A percentile compares a stretch with the other conserved stretches of the same genome.
Evolutionary conservation across 2,113 vertebrate species (phyloP).

Genomic region (Chaetorhynchus papuensis): DNA sequence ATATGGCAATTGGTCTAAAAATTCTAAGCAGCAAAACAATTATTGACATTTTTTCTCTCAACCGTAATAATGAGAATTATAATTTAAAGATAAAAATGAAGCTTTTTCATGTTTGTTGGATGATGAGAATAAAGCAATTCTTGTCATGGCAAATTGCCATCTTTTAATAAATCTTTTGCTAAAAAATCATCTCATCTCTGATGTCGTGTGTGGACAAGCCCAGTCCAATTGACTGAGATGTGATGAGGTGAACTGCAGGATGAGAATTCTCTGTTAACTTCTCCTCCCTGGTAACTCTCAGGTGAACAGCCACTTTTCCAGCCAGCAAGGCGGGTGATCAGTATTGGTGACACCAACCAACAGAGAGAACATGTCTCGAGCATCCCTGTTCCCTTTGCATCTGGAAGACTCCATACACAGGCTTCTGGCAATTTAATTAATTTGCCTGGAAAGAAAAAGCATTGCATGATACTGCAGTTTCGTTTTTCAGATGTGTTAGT

Average conservation of each 20-base stretch:
- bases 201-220: background rate
- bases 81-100: background rate
- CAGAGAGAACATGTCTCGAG: background rate
- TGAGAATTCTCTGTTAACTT: background rate
- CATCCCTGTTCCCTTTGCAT: background rate
- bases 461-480: rapidly evolving
- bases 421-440: background rate
- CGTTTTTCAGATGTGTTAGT: background rate
- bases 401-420: background rate
- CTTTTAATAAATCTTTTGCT: background rate
- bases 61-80: background rate
- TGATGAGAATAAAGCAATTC: background rate
- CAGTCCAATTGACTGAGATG: background rate
- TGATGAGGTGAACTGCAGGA: background rate
- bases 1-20: background rate
- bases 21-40: background rate
- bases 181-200: background rate
- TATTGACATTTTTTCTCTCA: background rate
- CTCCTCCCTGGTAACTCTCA: background rate
- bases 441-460: background rate
- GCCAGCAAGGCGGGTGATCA: background rate
- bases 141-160: background rate
- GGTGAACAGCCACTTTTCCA: background rate
- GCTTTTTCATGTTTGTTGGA: background rate
- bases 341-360: background rate